phyloP scores from a whole-genome alignment of 2,113 vertebrate genomes.

The Heterocephalus glaber region DNA sequence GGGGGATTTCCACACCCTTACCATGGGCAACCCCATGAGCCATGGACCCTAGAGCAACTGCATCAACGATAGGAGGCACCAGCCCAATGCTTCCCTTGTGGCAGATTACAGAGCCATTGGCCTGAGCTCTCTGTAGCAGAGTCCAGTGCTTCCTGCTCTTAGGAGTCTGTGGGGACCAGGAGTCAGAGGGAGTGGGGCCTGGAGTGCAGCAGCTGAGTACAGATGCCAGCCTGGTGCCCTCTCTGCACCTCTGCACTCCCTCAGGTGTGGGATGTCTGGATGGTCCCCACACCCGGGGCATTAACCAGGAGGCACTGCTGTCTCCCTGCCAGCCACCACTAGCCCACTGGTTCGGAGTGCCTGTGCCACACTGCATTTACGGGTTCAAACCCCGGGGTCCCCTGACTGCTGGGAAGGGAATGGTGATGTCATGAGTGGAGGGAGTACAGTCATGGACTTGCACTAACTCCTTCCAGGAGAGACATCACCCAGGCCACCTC shows the following conservation, averaged over 20 bases:
- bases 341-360: no score
- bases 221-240: background rate
- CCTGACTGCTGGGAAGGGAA: background rate
- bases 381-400: background rate
- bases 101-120: no score
- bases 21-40: background rate
- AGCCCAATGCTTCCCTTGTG: background rate
- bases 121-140: no score
- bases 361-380: background rate
- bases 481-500: background rate
- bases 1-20: background rate
- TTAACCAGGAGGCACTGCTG: background rate
- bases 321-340: background rate
- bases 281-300: fast-evolving
- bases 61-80: no score
- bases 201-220: fast-evolving
- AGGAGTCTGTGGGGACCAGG: background rate
- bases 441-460: background rate
- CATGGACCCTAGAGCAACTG: no score
- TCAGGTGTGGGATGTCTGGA: background rate
- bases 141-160: background rate
- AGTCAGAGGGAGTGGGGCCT: no score
- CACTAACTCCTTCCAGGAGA: background rate
- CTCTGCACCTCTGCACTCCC: background rate
- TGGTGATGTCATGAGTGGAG: background rate